Evolutionary conservation across 2,797 vertebrate genomes (phyloP), one percentile per base, ranked within the genome.

Genomic region (Scleropages formosus): DNA sequence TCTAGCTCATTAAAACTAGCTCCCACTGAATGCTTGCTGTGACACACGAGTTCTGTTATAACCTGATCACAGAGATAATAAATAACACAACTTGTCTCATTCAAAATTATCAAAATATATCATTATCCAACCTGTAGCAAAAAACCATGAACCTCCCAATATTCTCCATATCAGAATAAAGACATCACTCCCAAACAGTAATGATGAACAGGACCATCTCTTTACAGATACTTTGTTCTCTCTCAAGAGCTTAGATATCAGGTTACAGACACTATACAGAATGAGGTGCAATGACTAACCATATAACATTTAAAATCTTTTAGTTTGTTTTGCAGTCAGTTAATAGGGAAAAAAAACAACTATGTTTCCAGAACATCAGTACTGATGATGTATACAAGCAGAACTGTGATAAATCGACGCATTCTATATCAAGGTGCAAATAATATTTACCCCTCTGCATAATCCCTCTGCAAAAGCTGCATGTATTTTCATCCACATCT

Each of bases 1-100:
- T 96, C 96, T 95, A 94, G 94, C 95, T 98, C 92, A 94, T 95
- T 95, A 95, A 91, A 93, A 82, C 93, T 78, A 86, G 78, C 70
- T 72, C 85, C 87, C 68, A 78, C 92, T 88, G 95, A 93, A 94
- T 91, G 92, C 91, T 94, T 90, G 90, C 93, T 94, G 93, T 91
- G 92, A 90, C 88, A 89, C 88, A 91, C 83, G 81, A 85, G 86
- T 92, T 95, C 90, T 92, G 83, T 87, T 84, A 86, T 84, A 90
- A 88, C 93, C 92, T 93, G 93, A 93, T 94, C 91, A 91, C 90
- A 93, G 85, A 86, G 80, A 87, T 81, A 85, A 89, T 88, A 93
- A 94, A 94, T 89, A 90, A 89, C 89, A 88, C 83, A 81, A 83
- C 85, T 86, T 82, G 86, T 91, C 85, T 87, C 83, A 84, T 80